Percentiles rank a stretch among this genome's conserved stretches.
Conservation (phyloP, 1,140 invertebrate species). For the Plectus sambesii region DNA sequence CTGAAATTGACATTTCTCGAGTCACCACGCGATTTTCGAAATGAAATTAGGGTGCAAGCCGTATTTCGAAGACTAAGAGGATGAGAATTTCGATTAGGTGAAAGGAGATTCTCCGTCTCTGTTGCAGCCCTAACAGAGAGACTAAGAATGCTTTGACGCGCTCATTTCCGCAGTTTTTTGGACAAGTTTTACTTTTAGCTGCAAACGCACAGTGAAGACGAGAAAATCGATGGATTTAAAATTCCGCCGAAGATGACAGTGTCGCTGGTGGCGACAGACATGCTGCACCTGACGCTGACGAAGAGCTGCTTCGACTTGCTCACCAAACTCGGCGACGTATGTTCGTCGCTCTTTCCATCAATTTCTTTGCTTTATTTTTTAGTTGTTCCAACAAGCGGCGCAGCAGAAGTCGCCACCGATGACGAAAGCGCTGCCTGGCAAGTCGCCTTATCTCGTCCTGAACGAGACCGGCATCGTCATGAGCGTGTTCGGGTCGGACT, state of each 20-base stretch:
- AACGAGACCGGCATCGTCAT: slow-evolving; percentile 42
- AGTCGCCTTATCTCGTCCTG: slow-evolving; percentile 59
- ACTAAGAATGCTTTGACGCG: too few species aligned
- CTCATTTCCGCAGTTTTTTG: too few species aligned
- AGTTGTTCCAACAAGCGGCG: slow-evolving; percentile 52
- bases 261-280: slow-evolving; percentile 47
- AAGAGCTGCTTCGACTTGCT: slow-evolving; percentile 71
- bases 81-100: too few species aligned
- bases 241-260: slow-evolving; percentile 41
- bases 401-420: slow-evolving; percentile 46
- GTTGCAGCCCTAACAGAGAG: too few species aligned
- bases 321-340: slow-evolving; percentile 51
- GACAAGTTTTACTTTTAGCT: too few species aligned
- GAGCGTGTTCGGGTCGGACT: slow-evolving; percentile 33
- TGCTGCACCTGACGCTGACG: slow-evolving; percentile 59
- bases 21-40: too few species aligned
- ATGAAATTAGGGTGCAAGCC: too few species aligned
- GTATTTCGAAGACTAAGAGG: too few species aligned
- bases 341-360: too few species aligned
- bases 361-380: slow-evolving; percentile 16
- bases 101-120: too few species aligned
- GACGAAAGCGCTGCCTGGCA: slow-evolving; percentile 46
- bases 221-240: slow-evolving; percentile 21
- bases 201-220: too few species aligned
- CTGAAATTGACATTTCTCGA: too few species aligned